Evolutionary conservation across 2,113 vertebrate genomes (phyloP).

Genomic region (Seriola dumerili): DNA sequence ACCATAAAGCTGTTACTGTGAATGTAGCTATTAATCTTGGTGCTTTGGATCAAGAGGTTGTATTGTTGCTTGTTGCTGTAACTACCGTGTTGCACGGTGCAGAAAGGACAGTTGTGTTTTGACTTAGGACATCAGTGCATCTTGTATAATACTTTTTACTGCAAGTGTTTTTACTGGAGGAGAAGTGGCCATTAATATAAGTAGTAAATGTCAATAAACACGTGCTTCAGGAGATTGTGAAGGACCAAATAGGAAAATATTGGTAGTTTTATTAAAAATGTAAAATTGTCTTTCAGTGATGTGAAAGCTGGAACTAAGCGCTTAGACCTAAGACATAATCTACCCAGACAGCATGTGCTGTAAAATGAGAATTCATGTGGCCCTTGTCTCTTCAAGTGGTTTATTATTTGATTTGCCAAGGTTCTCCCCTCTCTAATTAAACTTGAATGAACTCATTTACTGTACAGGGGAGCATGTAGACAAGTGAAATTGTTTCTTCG

Average conservation of each 20-base stretch:
- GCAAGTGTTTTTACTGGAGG: not conserved
- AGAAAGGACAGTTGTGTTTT: not conserved
- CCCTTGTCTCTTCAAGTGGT: constrained; percentile 50
- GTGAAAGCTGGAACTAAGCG: constrained; percentile 22
- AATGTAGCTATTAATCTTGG: not conserved
- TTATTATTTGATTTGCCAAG: constrained; percentile 68
- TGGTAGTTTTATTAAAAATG: not conserved
- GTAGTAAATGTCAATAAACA: not conserved
- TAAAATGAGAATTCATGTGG: constrained; percentile 46
- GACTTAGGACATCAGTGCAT: not conserved
- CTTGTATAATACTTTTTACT: not conserved
- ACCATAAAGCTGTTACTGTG: not conserved
- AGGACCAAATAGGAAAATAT: constrained; percentile 5
- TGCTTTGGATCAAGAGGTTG: not conserved
- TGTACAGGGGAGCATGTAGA: constrained; percentile 56
- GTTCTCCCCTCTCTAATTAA: constrained; percentile 65
- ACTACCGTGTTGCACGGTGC: not conserved
- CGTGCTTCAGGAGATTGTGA: not conserved
- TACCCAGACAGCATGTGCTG: constrained; percentile 21
- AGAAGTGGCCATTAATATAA: not conserved
- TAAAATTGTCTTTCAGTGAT: constrained; percentile 5
- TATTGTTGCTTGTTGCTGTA: not conserved
- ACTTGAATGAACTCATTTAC: constrained; percentile 69
- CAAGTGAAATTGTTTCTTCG: constrained; percentile 49
- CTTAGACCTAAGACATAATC: constrained; percentile 8